These are phyloP conservation scores for Poeciliopsis infans DNA, from an alignment of 2,797 vertebrate species.

Conservation along the genomic window DNA sequence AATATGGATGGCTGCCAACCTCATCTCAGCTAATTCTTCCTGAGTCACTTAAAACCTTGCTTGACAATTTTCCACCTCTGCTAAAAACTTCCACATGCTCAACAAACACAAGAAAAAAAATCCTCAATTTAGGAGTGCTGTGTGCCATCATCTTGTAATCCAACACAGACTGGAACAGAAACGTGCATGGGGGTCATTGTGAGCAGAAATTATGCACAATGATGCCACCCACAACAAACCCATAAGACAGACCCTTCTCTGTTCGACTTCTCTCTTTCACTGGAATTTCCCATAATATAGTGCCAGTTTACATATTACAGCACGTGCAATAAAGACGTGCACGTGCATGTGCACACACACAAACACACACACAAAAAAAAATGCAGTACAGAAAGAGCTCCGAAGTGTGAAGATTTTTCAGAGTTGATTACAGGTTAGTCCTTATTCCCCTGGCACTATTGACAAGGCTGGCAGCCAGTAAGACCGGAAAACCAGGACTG, in stretches of 20 bases:
- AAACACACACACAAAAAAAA: constrained; percentile 1
- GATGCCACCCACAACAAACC: constrained; percentile 80
- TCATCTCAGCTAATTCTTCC: constrained; percentile 59
- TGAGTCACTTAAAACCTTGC: constrained; percentile 44
- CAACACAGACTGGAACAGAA: constrained; percentile 51
- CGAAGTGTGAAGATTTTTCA: constrained; percentile 56
- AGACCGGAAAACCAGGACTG: constrained; percentile 46
- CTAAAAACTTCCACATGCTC: constrained; percentile 56
- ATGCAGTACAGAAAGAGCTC: constrained; percentile 36
- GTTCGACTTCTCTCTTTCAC: constrained; percentile 71
- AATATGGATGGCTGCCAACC: constrained; percentile 69
- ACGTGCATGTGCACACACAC: background rate
- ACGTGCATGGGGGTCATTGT: constrained; percentile 63
- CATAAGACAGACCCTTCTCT: constrained; percentile 76
- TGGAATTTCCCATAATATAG: constrained; percentile 79
- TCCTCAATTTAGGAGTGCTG: constrained; percentile 43
- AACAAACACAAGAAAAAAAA: constrained; percentile 57
- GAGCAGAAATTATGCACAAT: constrained; percentile 75
- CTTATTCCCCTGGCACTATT: constrained; percentile 63
- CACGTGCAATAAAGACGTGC: constrained; percentile 39
- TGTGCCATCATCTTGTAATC: constrained; percentile 54
- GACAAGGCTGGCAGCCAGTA: constrained; percentile 69
- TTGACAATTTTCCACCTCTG: constrained; percentile 56
- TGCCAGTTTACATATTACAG: constrained; percentile 72
- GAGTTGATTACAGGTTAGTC: constrained; percentile 46